A percentile compares a stretch with the other conserved stretches of the same genome.
phyloP scores from a whole-genome alignment of 2,797 vertebrate genomes.

The Poecilia picta region DNA sequence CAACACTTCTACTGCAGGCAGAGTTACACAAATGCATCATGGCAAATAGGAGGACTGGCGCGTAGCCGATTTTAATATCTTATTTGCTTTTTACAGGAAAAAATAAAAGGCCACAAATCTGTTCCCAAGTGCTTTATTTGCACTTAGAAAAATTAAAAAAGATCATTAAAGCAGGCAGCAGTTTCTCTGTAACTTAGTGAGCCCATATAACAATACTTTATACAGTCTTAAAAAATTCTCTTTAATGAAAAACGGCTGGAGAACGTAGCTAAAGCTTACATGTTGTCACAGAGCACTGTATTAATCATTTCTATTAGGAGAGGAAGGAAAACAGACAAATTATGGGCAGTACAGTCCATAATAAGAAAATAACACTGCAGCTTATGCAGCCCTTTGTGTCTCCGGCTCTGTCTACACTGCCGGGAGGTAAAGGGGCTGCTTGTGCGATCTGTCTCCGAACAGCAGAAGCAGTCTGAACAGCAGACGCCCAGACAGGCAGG shows the following conservation, averaged over 20 bases:
- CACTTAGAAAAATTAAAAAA: slow-evolving; percentile 66
- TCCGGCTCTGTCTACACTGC: slow-evolving; percentile 6
- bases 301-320: slow-evolving; percentile 1
- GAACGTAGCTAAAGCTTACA: not conserved
- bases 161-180: slow-evolving; percentile 31
- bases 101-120: slow-evolving; percentile 58
- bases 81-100: slow-evolving; percentile 45
- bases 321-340: slow-evolving; percentile 1
- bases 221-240: not conserved
- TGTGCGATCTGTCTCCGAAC: slow-evolving; percentile 47
- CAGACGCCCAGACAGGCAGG: slow-evolving; percentile 28
- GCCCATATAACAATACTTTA: slow-evolving; percentile 22
- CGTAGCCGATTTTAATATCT: slow-evolving; percentile 33
- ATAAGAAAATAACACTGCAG: not conserved
- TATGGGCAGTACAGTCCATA: not conserved
- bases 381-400: not conserved
- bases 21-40: slow-evolving; percentile 20
- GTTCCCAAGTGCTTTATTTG: slow-evolving; percentile 60
- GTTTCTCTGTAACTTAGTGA: slow-evolving; percentile 26
- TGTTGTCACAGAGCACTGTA: not conserved
- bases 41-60: slow-evolving; percentile 43
- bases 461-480: slow-evolving; percentile 27
- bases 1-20: not conserved
- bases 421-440: slow-evolving; percentile 37
- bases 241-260: not conserved